A percentile compares a stretch with the other conserved stretches of the same genome.
Evolutionary conservation across 2,888 invertebrate species (phyloP).

Genomic region (Coelinius sp.): DNA sequence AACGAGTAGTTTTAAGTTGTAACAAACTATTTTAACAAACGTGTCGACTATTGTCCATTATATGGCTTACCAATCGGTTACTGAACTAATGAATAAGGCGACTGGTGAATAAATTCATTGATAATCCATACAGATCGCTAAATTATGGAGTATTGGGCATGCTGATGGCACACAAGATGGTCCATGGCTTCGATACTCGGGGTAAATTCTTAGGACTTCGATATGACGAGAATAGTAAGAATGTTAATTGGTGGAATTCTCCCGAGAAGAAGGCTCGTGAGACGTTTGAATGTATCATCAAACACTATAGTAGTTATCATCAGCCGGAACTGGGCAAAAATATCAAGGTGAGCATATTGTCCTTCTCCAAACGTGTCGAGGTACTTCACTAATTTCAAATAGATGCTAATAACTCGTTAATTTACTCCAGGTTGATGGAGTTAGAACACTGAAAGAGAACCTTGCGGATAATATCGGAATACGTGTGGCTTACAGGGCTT

Average conservation of each 20-base stretch:
- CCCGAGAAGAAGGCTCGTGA: slow-evolving; percentile 77
- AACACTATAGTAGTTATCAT: slow-evolving; percentile 79
- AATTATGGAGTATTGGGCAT: slow-evolving; percentile 87
- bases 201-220: slow-evolving; percentile 80
- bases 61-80: background rate
- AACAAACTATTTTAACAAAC: too few relatives aligned
- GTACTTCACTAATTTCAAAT: slow-evolving; percentile 27
- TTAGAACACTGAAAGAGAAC: slow-evolving; percentile 88
- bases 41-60: too few relatives aligned
- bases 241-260: slow-evolving; percentile 85
- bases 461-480: slow-evolving; percentile 93
- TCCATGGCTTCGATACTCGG: slow-evolving; percentile 86
- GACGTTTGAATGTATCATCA: slow-evolving; percentile 81
- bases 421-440: slow-evolving; percentile 76
- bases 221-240: slow-evolving; percentile 88
- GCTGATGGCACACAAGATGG: slow-evolving; percentile 88
- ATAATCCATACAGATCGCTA: slow-evolving; percentile 73
- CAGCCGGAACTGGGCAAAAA: slow-evolving; percentile 77
- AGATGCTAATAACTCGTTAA: slow-evolving; percentile 2
- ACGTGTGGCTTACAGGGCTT: slow-evolving; percentile 84
- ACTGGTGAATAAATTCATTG: too few relatives aligned
- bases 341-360: slow-evolving; percentile 72
- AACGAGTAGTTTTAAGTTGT: too few relatives aligned
- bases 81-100: background rate
- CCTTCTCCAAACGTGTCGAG: slow-evolving; percentile 26